Percentiles rank a stretch among this genome's conserved stretches.
Conservation (phyloP, 1,140 invertebrate genomes). For the Stenopsyche tienmushanensis region DNA sequence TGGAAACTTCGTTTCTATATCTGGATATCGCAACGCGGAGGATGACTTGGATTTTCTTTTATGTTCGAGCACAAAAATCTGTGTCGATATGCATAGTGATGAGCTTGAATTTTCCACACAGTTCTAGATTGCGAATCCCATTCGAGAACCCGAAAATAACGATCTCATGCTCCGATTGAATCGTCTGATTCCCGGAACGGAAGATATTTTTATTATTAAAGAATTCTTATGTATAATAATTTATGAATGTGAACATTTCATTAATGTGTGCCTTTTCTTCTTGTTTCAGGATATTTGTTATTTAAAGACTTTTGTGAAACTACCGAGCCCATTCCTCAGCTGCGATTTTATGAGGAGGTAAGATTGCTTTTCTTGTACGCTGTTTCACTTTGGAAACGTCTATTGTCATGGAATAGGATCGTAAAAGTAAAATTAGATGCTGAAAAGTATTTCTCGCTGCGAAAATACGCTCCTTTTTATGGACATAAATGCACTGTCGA, state of each 20-base stretch:
- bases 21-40: too few species aligned
- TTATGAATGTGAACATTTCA: not conserved
- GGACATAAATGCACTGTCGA: too few species aligned
- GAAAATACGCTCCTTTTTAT: too few species aligned
- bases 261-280: conserved; percentile 41
- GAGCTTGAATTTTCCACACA: too few species aligned
- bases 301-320: conserved; percentile 99
- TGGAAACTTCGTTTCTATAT: too few species aligned
- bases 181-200: not conserved
- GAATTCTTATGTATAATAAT: not conserved
- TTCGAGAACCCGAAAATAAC: too few species aligned
- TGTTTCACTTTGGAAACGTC: not conserved
- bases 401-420: not conserved
- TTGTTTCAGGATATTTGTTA: conserved; percentile 90
- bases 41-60: too few species aligned
- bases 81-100: too few species aligned
- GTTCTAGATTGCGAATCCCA: too few species aligned
- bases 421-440: not conserved
- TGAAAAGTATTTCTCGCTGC: too few species aligned
- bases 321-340: conserved; percentile 92
- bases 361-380: conserved; percentile 42
- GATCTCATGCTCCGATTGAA: too few species aligned
- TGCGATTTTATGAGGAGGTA: conserved; percentile 99
- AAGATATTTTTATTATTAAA: not conserved
- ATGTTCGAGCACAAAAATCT: too few species aligned